Evolutionary conservation across 2,797 vertebrate species (phyloP).

Genomic region (Lepilemur septentrionalis): DNA sequence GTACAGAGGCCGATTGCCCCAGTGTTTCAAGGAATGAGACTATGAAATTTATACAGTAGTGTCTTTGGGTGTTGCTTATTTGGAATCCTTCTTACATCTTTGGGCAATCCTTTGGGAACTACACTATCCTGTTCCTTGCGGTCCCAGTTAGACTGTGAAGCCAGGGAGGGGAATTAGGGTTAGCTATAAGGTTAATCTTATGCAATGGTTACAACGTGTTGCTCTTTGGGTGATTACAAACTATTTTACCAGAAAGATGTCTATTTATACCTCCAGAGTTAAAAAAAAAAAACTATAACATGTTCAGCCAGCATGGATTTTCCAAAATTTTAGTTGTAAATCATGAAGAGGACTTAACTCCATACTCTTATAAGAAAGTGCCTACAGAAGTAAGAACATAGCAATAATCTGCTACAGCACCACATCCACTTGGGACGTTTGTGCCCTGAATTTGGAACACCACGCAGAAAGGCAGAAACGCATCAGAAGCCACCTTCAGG

Average conservation of each 20-base stretch:
- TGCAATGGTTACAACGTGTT: neutral
- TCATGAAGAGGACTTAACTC: neutral
- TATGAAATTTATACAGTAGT: accelerated
- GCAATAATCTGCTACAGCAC: accelerated
- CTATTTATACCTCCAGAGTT: neutral
- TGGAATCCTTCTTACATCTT: accelerated
- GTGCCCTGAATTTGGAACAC: neutral
- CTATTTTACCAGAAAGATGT: neutral
- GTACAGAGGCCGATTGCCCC: neutral
- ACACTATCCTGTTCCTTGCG: accelerated
- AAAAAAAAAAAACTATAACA: neutral
- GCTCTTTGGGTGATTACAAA: neutral
- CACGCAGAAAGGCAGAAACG: neutral
- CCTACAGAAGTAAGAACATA: neutral
- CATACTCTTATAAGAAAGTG: neutral
- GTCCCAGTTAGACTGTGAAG: neutral
- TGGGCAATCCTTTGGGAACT: accelerated
- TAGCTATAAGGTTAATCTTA: neutral
- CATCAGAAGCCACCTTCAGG: neutral
- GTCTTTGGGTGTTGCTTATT: accelerated
- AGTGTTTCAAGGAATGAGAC: neutral
- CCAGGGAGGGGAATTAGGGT: neutral
- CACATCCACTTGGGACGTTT: accelerated
- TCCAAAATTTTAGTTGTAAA: neutral
- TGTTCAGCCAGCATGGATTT: neutral